A percentile compares a stretch with the other conserved stretches of the same genome.
Evolutionary conservation across 92 coral and sea anemone genomes (phyloP).

Genomic region (Epizoanthus ramosus): DNA sequence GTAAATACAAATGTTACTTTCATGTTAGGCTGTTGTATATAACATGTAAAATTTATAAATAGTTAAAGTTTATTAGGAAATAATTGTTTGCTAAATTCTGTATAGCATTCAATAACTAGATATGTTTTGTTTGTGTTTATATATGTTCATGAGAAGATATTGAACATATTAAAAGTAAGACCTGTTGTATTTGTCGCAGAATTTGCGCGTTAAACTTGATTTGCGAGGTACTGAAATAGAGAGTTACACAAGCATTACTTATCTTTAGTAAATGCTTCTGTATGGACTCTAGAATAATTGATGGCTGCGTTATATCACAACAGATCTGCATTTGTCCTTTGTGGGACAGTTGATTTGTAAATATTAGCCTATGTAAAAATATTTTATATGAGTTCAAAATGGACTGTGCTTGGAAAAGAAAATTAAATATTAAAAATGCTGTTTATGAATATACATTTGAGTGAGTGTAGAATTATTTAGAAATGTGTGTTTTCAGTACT

Average conservation of each 20-base stretch:
- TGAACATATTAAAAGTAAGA: no score
- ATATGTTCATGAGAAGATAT: not conserved
- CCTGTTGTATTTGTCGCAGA: not conserved
- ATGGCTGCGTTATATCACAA: not conserved
- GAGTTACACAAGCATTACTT: not conserved
- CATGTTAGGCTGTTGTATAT: not conserved
- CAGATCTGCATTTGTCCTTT: conserved; percentile 10
- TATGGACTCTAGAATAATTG: no score
- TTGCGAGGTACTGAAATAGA: not conserved
- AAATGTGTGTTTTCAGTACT: no score
- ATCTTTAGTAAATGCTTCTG: no score
- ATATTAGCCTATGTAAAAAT: not conserved
- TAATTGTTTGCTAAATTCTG: not conserved
- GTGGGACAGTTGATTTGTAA: conserved; percentile 29
- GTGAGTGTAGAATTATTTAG: not conserved
- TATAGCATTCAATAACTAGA: conserved; percentile 11
- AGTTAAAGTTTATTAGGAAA: not conserved
- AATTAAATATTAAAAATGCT: not conserved
- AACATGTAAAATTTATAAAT: not conserved
- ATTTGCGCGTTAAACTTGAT: not conserved
- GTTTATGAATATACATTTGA: not conserved
- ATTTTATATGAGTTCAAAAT: conserved; percentile 2
- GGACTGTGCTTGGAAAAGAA: not conserved
- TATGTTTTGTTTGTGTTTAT: not conserved
- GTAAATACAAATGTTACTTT: conserved; percentile 10